Conservation (phyloP, 2,113 vertebrate species). For the Megaceryle torquata region DNA sequence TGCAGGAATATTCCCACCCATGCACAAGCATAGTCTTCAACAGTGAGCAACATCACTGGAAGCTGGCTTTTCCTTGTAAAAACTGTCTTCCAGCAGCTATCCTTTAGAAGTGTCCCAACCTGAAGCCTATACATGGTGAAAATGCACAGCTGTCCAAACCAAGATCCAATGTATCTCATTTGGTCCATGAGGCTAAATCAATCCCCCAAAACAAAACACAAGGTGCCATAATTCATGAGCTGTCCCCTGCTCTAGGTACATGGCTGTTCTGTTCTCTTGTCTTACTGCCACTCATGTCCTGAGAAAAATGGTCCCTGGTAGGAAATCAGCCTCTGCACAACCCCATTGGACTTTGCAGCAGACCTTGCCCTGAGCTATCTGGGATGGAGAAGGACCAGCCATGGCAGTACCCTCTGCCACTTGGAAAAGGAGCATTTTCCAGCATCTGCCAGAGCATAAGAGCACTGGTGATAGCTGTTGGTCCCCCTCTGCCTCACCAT, state of each 20-base stretch:
- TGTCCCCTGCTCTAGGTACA: background rate
- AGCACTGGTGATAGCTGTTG: background rate
- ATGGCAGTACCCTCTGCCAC: fast-evolving
- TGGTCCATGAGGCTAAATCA: fast-evolving
- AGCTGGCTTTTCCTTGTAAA: background rate
- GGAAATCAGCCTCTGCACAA: background rate
- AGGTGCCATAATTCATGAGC: too few species aligned
- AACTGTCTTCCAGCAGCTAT: background rate
- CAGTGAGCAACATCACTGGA: fast-evolving
- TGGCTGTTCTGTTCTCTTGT: background rate
- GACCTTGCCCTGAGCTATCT: background rate
- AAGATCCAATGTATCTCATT: background rate
- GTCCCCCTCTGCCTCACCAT: fast-evolving
- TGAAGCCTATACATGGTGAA: background rate
- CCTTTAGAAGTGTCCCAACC: background rate
- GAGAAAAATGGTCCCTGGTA: background rate
- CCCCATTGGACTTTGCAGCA: background rate
- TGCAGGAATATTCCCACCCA: background rate
- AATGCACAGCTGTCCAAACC: background rate
- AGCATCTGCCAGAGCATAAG: background rate
- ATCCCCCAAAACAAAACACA: fast-evolving
- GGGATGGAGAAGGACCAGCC: background rate
- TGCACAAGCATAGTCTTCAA: fast-evolving
- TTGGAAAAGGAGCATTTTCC: background rate
- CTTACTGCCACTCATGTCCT: background rate